phyloP scores from a whole-genome alignment of 2,113 vertebrate genomes.

The Neolamprologus falcicula region DNA sequence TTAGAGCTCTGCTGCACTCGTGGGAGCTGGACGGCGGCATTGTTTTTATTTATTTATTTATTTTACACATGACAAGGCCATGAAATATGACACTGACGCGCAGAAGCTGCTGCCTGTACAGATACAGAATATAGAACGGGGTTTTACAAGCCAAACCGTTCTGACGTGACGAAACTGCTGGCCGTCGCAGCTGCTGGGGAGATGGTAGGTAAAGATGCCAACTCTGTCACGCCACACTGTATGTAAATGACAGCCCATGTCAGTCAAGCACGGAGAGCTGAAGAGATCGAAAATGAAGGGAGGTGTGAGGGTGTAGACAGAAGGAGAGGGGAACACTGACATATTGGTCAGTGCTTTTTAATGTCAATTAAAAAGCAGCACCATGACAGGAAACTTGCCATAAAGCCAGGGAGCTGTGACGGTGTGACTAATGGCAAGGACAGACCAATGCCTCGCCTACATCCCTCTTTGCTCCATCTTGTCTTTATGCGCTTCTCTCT shows the following conservation, averaged over 20 bases:
- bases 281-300: not conserved
- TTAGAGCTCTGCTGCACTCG: slow-evolving; percentile 5
- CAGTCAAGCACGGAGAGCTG: slow-evolving; percentile 2
- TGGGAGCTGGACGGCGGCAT: not conserved
- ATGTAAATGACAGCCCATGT: slow-evolving; percentile 22
- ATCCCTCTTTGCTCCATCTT: not conserved
- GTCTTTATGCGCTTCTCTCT: not conserved
- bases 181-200: not conserved
- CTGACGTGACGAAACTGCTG: not conserved
- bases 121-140: slow-evolving; percentile 1
- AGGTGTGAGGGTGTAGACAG: not conserved
- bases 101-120: not conserved
- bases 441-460: not conserved
- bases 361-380: slow-evolving; percentile 68
- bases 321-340: slow-evolving; percentile 1
- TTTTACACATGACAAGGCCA: slow-evolving; percentile 18
- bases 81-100: slow-evolving; percentile 23
- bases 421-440: slow-evolving; percentile 29
- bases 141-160: slow-evolving; percentile 10
- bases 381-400: slow-evolving; percentile 58
- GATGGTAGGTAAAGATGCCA: not conserved
- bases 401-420: slow-evolving; percentile 60
- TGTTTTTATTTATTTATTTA: not conserved
- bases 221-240: not conserved
- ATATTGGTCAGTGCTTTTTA: slow-evolving; percentile 57